Conservation (phyloP, 2,888 invertebrate genomes). For the Caenorhabditis macrosperma region DNA sequence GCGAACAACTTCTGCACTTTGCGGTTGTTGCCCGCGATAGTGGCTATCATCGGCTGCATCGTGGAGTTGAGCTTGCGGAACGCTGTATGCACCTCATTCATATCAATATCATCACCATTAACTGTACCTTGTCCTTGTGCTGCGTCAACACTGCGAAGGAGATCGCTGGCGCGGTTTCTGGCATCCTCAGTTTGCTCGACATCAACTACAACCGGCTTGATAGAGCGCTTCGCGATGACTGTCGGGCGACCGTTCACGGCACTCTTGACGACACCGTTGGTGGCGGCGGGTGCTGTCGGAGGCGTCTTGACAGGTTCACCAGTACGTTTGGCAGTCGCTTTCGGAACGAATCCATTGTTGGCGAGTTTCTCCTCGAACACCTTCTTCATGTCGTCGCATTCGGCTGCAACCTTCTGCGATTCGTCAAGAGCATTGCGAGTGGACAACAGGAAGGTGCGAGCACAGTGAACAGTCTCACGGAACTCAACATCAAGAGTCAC, state of each 20-base stretch:
- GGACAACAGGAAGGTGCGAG: constrained; percentile 7
- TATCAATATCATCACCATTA: constrained; percentile 3
- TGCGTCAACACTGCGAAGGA: background rate
- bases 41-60: constrained; percentile 26
- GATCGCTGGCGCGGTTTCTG: constrained; percentile 1
- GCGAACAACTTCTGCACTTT: constrained; percentile 7
- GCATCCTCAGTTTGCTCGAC: background rate
- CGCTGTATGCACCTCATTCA: constrained; percentile 31
- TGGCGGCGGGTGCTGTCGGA: background rate
- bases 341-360: background rate
- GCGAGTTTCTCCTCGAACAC: constrained; percentile 13
- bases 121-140: background rate
- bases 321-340: background rate
- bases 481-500: constrained; percentile 39
- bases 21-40: constrained; percentile 13
- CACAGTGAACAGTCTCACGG: constrained; percentile 45
- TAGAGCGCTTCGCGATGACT: constrained; percentile 48
- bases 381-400: constrained; percentile 23
- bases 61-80: constrained; percentile 27
- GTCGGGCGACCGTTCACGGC: constrained; percentile 31
- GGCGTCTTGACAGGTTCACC: background rate
- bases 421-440: constrained; percentile 11
- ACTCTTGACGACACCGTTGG: background rate
- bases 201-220: constrained; percentile 19
- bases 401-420: constrained; percentile 20